Base-by-base conservation (phyloP, 2,888 invertebrate species). In the Platycnemis pennipes region DNA sequence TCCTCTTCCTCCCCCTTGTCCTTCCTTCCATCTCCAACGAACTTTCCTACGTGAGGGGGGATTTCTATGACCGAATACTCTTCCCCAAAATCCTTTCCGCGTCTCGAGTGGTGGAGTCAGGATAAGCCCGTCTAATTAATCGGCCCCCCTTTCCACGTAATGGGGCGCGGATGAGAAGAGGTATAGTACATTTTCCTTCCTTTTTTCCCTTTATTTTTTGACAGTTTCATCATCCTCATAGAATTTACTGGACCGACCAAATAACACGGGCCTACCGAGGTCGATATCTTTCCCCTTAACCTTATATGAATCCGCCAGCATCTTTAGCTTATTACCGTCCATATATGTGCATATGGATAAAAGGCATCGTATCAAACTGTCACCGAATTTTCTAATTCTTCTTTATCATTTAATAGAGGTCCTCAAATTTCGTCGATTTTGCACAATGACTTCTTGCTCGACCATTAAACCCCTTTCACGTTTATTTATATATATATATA, bases 111-210 rank as follows among this genome's bases (percentile, higher is more conserved):
- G 77, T 37, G 77, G 37, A 77, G 77, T 37, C 77, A 7, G 77
- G 77, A 77, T 77, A 77, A 77, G 77, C 77, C 77, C 77, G 13
- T 13, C 37, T 77, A 77, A 77, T 77, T 77, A 77, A 77, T 77
- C 37, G 77, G 77, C 77, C 4, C 16, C 77, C 37, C 16, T 37
- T 13, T 13, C 37, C 31, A 26, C 77, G 77, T 77, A 37, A 77
- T 77, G 77, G 77, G 77, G 11, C 37, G 26, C 77, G 8, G 77
- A 16, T 13, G 77, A 77, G 77, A 37, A 26, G 1, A n/a, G 77
- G 7, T 7, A 16, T 7, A 77, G 13, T 77, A 8, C 5, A 77
- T 16, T 37, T 37, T 37, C 31, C 69, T n/a, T 77, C 37, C 8
- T 77, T 77, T 77, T 77, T 37, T 77, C 8, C 77, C 31, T 7